Base-by-base conservation (phyloP, 2,888 invertebrate genomes). In the Drosophila limbata region DNA sequence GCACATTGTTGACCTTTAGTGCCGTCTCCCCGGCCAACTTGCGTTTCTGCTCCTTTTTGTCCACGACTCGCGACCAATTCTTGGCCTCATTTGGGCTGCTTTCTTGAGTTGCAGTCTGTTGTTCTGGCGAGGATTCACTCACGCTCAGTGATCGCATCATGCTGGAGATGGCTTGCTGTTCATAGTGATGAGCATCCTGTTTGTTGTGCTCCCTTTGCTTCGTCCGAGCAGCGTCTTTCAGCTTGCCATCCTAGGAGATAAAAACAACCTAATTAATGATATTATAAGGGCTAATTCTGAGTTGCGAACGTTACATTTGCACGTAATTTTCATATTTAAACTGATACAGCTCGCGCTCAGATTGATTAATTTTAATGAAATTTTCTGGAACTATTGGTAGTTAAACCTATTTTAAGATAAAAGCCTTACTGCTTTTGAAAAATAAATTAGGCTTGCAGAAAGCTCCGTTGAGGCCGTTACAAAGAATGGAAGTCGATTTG, bases 41-140 rank as follows among this genome's bases (percentile, higher is more conserved):
- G 91, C 94, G 90, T 91, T 94, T 70, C 78, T 88, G 71, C 77
- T 93, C 86, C 78, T 94, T 91, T 80, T 93, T 91, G 89, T 94
- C 92, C 87, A 93, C 76, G 1, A 92, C 90, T 50, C 91, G 90
- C 40, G 88, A 88, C 92, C 92, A 91, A 21, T 73, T 76, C 15
- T 89, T 93, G 88, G 63, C 77, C 69, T 67, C 92, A 15, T 42
- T 71, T 40, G 82, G 79, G 3, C 88, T 44, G 37, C 72, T 81
- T 3, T 62, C 61, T 4, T 76, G 70, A 0, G 63, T 37, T n/a
- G 74, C 65, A 39, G 75, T 69, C 3, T 63, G 72, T 33, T 83
- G 73, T 25, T 65, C 70, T 3, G 70, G 6, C 10, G 81, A 52
- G 1, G 74, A 56, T 35, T 90, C 88, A 5, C 85, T 81, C 0